Evolutionary conservation across 2,888 invertebrate species (phyloP).

Genomic region (Abrostola triplasia): DNA sequence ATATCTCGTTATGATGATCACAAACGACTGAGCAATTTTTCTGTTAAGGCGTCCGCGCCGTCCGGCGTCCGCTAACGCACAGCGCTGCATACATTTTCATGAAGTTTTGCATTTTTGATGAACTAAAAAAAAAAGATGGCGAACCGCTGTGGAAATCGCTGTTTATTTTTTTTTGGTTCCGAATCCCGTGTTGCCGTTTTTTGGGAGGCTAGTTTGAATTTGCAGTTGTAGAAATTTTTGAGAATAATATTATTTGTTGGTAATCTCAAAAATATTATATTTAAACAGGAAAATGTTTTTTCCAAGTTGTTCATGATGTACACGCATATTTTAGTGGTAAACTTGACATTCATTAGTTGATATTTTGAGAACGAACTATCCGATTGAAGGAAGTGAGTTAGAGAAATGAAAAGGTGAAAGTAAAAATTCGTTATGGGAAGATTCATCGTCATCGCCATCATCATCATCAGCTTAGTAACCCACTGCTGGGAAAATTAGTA

Average conservation of each 20-base stretch:
- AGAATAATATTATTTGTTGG: background rate
- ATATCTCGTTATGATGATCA: constrained; percentile 64
- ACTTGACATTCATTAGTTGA: too few relatives aligned
- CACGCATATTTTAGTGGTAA: too few relatives aligned
- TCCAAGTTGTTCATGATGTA: too few relatives aligned
- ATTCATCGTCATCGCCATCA: too few relatives aligned
- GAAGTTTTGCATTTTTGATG: constrained; percentile 85
- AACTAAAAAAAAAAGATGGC: constrained; percentile 71
- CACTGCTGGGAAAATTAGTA: too few relatives aligned
- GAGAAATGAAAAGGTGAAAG: too few relatives aligned
- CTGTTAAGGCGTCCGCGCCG: constrained; percentile 59
- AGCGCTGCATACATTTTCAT: constrained; percentile 81
- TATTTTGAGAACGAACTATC: too few relatives aligned
- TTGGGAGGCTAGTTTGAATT: constrained; percentile 31
- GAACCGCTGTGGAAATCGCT: constrained; percentile 59
- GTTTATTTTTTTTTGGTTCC: constrained; percentile 52
- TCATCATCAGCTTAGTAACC: too few relatives aligned
- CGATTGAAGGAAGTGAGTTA: too few relatives aligned
- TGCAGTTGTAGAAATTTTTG: constrained; percentile 9
- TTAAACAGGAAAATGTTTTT: background rate
- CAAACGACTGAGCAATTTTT: constrained; percentile 71
- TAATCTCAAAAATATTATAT: background rate
- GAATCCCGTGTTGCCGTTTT: constrained; percentile 31
- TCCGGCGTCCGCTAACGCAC: constrained; percentile 57
- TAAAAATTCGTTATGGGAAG: too few relatives aligned